Percentiles rank a stretch among this genome's conserved stretches.
Evolutionary conservation across 2,113 vertebrate genomes (phyloP).

Genomic region (Hiodon alosoides): DNA sequence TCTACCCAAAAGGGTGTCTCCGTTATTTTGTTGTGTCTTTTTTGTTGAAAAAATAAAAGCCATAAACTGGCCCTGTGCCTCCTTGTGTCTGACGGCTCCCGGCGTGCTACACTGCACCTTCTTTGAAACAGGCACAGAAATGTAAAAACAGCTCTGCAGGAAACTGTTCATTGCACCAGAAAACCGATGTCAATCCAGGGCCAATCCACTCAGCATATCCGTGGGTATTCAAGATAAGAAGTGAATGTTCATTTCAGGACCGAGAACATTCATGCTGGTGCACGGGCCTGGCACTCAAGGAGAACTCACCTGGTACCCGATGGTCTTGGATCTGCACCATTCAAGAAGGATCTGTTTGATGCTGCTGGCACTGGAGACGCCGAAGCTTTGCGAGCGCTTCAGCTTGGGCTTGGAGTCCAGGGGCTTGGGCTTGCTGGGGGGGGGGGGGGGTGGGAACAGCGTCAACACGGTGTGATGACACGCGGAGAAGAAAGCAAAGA

Average conservation of each 20-base stretch:
- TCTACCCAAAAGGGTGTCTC: no score
- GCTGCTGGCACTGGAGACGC: conserved; percentile 80
- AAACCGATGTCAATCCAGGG: no score
- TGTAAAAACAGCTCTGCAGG: no score
- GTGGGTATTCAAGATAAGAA: no score
- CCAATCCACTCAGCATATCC: no score
- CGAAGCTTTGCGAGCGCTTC: conserved; percentile 88
- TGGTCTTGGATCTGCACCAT: conserved; percentile 92
- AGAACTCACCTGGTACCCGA: conserved; percentile 81
- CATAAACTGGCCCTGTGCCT: no score
- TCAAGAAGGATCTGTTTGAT: conserved; percentile 91
- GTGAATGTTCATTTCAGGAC: neutral
- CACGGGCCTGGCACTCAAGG: neutral
- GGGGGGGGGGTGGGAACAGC: conserved; percentile 1
- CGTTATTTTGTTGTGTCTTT: no score
- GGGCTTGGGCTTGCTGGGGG: conserved; percentile 62
- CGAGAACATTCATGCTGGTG: neutral
- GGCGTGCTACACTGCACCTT: no score
- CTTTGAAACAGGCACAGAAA: no score
- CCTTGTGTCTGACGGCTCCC: no score
- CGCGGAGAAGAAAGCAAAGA: neutral
- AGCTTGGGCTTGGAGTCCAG: conserved; percentile 77
- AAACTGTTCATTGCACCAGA: no score
- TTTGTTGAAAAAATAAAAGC: no score
- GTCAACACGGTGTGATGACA: neutral